Evolutionary conservation across 1,140 invertebrate species (phyloP).

Genomic region (Argopecten irradians): DNA sequence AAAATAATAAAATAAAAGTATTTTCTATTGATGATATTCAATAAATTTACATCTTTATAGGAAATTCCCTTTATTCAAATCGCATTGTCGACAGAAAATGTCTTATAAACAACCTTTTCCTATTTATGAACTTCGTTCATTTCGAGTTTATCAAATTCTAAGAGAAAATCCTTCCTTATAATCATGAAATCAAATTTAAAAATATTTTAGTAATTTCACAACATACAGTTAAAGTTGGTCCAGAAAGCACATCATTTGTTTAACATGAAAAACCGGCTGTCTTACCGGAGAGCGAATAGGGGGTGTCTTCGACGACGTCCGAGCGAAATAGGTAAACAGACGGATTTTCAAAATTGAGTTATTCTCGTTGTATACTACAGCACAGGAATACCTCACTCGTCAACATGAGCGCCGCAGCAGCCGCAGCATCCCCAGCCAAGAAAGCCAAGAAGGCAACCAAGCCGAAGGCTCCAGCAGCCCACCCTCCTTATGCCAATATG

Average conservation of each 20-base stretch:
- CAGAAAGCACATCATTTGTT: neutral
- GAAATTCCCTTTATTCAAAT: too few species aligned
- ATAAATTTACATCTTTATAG: too few species aligned
- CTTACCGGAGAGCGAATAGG: neutral
- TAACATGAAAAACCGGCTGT: neutral
- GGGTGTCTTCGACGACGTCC: conserved; percentile 54
- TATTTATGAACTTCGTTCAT: too few species aligned
- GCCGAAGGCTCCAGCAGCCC: neutral
- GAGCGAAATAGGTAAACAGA: conserved; percentile 68
- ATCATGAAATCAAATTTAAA: too few species aligned
- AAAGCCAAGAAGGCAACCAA: conserved; percentile 8
- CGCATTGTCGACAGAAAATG: too few species aligned
- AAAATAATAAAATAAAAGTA: too few species aligned
- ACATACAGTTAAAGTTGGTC: too few species aligned
- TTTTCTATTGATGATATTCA: too few species aligned
- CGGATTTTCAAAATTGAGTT: conserved; percentile 67
- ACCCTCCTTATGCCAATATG: conserved; percentile 52
- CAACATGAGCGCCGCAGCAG: conserved; percentile 1
- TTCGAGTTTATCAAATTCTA: too few species aligned
- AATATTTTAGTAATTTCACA: too few species aligned
- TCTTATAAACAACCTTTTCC: too few species aligned
- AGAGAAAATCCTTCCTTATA: too few species aligned
- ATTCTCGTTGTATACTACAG: neutral
- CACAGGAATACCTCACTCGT: neutral
- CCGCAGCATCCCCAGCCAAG: neutral